Evolutionary conservation across 2,888 invertebrate genomes (phyloP), one percentile per base, ranked within the genome.

Genomic region (Drosophila cyrtoloma): DNA sequence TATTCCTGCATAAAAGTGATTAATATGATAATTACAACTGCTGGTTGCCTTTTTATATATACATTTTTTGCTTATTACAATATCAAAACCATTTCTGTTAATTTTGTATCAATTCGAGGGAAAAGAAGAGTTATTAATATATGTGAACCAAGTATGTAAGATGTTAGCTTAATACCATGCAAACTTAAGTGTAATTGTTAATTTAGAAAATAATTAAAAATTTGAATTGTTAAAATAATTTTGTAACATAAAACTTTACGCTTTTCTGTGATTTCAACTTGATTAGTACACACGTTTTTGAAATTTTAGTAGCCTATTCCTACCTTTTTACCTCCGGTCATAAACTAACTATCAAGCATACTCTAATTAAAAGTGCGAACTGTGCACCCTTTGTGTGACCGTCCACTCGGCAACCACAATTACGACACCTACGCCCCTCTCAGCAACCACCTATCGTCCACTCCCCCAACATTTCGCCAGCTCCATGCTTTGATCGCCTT

Each of bases 291-390:
- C 22, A 53, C 19, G 12, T 19, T 57, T 28, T 32, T 57, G 6
- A 53, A 53, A 58, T 47, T 63, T 70, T 16, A 52, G 30, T 52
- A 32, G 19, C 10, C 44, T 52, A 16, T 12, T 52, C 26, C 10
- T 39, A 32, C 26, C 35, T 10, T 39, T 35, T 61, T 52, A 57
- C 47, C 22, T 22, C 14, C 22, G 30, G 10, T 39, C 19, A 16
- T 44, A 37, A 53, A 33, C 51, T 16, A 26, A 62, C 61, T 69
- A 30, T 66, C 68, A 57, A 60, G 57, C 63, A 69, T 44, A 47
- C 66, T 70, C 81, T 81, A 77, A 79, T 79, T 73, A 70, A 63
- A 70, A 59, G 73, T 81, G 73, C 52, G 66, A 81, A 67, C 58
- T 64, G 57, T 61, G 67, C 60, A 35, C 50, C 65, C 61, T 64